Evolutionary conservation across 2,797 vertebrate species (phyloP).

Genomic region (Sternotherus odoratus): DNA sequence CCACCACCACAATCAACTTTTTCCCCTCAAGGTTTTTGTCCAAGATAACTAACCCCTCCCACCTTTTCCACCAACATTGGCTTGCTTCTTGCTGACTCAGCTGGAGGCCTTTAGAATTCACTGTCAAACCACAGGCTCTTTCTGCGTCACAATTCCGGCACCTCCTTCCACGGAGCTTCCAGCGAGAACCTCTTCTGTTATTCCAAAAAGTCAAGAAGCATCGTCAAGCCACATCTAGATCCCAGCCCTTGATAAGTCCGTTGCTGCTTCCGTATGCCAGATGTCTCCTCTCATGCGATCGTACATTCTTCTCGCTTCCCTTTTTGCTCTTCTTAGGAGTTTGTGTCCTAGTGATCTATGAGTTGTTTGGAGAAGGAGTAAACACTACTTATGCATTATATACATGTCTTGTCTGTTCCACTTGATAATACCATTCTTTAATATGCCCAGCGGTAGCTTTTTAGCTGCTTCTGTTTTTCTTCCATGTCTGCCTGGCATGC

Average conservation of each 20-base stretch:
- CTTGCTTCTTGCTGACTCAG: background rate
- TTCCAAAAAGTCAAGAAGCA: rapidly evolving
- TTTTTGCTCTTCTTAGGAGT: constrained; percentile 42
- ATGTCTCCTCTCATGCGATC: constrained; percentile 12
- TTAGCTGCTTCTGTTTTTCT: constrained; percentile 43
- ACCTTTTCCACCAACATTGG: background rate
- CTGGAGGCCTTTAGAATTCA: background rate
- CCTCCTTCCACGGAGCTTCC: background rate
- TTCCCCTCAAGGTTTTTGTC: too few species aligned
- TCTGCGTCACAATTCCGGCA: background rate
- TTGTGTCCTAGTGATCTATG: constrained; percentile 72
- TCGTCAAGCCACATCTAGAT: rapidly evolving
- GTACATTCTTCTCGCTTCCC: background rate
- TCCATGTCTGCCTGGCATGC: constrained; percentile 25
- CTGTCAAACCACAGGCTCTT: background rate
- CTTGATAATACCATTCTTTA: constrained; percentile 77
- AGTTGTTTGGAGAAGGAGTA: constrained; percentile 71
- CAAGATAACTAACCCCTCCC: background rate
- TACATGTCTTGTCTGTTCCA: constrained; percentile 66
- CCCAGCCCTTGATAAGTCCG: background rate
- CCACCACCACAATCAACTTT: background rate
- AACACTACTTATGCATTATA: constrained; percentile 55
- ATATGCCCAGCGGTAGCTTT: constrained; percentile 73
- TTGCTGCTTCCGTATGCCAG: background rate
- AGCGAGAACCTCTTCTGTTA: rapidly evolving